A percentile compares a stretch with the other conserved stretches of the same genome.
Evolutionary conservation across 2,113 vertebrate genomes (phyloP).

Genomic region (Aegotheles bennettii): DNA sequence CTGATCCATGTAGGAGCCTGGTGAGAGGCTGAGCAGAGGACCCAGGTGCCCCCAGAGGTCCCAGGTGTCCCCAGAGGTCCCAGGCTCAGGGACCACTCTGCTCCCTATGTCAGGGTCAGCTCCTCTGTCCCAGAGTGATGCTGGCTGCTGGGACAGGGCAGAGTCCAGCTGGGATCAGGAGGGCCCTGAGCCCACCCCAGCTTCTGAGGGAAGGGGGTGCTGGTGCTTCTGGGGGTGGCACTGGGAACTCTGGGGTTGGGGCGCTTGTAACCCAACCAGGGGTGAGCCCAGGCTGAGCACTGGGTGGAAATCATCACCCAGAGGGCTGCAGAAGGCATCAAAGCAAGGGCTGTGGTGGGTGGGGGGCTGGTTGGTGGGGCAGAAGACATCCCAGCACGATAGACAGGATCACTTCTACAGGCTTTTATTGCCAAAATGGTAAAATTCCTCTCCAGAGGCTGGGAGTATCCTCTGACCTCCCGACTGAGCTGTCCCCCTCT

Average conservation of each 20-base stretch:
- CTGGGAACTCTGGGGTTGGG: neutral
- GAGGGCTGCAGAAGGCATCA: neutral
- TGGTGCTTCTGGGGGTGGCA: neutral
- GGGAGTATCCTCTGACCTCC: neutral
- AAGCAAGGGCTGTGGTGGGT: fast-evolving
- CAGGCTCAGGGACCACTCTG: fast-evolving
- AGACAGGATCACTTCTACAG: neutral
- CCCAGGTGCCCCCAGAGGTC: too few relatives aligned
- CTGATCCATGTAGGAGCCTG: neutral
- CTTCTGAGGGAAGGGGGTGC: neutral
- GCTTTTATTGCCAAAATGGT: neutral
- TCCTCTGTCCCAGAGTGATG: neutral
- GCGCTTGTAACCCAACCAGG: neutral
- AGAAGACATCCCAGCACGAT: neutral
- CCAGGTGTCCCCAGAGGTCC: too few relatives aligned
- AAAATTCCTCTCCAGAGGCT: neutral
- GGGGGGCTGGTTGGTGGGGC: fast-evolving
- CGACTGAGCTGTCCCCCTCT: neutral
- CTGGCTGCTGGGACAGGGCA: fast-evolving
- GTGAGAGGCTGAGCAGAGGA: neutral
- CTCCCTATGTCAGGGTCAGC: neutral
- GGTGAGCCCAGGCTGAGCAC: neutral
- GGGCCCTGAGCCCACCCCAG: neutral
- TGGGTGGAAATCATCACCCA: neutral
- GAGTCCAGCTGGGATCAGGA: neutral